Percentiles rank a stretch among this genome's conserved stretches.
Conservation (phyloP, 2,888 invertebrate species). For the Branchipolynoe longqiensis region DNA sequence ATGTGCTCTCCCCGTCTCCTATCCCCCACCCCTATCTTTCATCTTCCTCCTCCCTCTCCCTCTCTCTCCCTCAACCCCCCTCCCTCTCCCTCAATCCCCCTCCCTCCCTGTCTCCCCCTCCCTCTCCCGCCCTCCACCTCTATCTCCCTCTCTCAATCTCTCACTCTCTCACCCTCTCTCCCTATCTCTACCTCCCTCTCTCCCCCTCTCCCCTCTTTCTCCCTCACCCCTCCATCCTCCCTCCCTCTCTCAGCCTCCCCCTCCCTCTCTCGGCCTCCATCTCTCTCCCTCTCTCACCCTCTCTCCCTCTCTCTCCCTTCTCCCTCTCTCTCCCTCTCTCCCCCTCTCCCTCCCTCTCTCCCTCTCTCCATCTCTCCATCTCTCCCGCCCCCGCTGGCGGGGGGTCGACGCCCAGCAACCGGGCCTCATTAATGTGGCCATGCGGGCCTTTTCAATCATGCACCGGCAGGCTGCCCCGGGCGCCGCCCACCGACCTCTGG, state of each 20-base stretch:
- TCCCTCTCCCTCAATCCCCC: not conserved
- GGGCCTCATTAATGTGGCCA: too few species aligned
- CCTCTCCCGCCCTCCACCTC: not conserved
- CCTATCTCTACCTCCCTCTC: not conserved
- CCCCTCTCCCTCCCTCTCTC: not conserved
- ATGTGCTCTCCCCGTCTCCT: too few species aligned
- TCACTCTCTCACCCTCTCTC: not conserved
- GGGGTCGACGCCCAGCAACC: too few species aligned
- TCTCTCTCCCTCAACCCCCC: not conserved
- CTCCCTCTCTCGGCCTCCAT: not conserved
- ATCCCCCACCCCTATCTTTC: not conserved
- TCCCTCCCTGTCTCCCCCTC: not conserved
- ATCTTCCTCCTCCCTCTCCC: not conserved
- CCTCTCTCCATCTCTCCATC: too few species aligned
- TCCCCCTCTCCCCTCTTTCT: not conserved
- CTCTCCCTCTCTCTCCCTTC: not conserved
- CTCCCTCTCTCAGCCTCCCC: not conserved
- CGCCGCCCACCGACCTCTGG: too few species aligned
- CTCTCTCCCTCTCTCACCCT: not conserved
- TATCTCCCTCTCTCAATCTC: not conserved
- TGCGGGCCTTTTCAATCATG: too few species aligned
- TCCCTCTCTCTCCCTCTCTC: not conserved
- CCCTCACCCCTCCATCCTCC: conserved; percentile 6
- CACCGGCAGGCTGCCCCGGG: too few species aligned
- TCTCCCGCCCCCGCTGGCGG: too few species aligned